These are phyloP conservation scores for Stegana nigrithorax DNA, from an alignment of 2,888 invertebrate species.

Conservation along the genomic window DNA sequence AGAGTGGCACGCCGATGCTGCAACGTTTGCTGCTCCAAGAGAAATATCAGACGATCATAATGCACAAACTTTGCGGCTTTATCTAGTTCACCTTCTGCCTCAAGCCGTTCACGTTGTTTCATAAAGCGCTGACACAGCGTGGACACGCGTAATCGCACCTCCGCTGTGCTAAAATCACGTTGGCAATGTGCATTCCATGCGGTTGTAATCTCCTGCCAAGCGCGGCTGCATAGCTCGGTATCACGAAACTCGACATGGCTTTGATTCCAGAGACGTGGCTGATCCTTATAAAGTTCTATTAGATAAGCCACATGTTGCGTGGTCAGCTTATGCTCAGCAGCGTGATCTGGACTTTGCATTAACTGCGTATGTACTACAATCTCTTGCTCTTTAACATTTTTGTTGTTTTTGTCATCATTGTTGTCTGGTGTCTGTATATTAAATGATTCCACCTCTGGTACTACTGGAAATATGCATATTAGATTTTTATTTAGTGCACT, in stretches of 20 bases:
- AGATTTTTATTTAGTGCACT: neutral
- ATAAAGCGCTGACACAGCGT: conserved; percentile 56
- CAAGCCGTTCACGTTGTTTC: conserved; percentile 53
- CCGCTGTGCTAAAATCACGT: conserved; percentile 46
- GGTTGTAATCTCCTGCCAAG: conserved; percentile 51
- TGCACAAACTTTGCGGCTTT: conserved; percentile 48
- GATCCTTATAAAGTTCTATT: conserved; percentile 47
- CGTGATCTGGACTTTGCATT: neutral
- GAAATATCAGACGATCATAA: conserved; percentile 48
- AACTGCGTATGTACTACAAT: too few relatives aligned
- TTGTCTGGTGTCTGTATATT: too few relatives aligned
- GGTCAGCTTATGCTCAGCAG: conserved; percentile 42
- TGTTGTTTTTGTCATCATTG: too few relatives aligned
- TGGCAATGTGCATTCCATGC: conserved; percentile 48
- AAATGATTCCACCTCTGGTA: too few relatives aligned
- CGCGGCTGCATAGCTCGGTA: conserved; percentile 46
- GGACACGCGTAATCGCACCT: conserved; percentile 53
- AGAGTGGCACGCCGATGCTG: conserved; percentile 48
- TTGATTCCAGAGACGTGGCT: conserved; percentile 58
- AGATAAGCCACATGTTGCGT: conserved; percentile 45
- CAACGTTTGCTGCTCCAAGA: conserved; percentile 53
- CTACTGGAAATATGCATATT: too few relatives aligned
- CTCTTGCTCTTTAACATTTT: too few relatives aligned
- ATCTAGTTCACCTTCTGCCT: conserved; percentile 48
- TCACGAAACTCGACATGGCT: conserved; percentile 52